Base-by-base conservation (phyloP, 1,140 invertebrate genomes). In the Eriosoma lanigerum region DNA sequence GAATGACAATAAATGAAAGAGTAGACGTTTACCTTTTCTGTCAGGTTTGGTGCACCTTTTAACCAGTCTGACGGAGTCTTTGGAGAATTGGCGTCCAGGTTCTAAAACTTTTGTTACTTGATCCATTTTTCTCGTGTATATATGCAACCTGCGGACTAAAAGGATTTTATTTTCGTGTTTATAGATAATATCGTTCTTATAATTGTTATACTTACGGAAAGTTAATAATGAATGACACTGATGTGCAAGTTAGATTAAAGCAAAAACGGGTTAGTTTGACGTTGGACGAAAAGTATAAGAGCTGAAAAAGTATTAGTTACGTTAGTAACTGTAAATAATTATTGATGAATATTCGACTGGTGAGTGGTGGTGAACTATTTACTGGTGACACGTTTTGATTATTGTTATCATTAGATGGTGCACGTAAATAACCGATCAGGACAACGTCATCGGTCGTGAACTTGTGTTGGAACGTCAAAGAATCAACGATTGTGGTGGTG, bases 11-110 rank as follows among this genome's bases (percentile, higher is more conserved):
- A 54, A 24, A 73, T 12, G n/a, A 17, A 44, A 81, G 19, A 81
- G 26, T 46, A 3, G 12, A 66, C 5, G 10, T 17, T 85, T 89
- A 97, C 96, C 96, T 94, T 97, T 99, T 85, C 97, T 91, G 86
- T 99, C 98, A 68, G 98, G 98, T 87, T 99, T 99, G 68, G 98
- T 99, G 87, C 98, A 99, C 87, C 98, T 93, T 88, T 99, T 99
- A 1, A 99, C 96, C 84, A 99, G 89, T 86, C 98, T 90, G 83
- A 96, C 91, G 19, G 98, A 99, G 87, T 99, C 98, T 88, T 99
- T 99, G 84, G 96, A 90, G 87, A 99, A 99, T 84, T 96, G 94
- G 84, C 94, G 92, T 78, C 92, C 94, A 83, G 98, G 98, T 86
- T 99, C 96, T 82, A 97, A 88, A 84, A 98, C 93, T 87, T 94